These are phyloP conservation scores for Cirrhinus molitorella DNA, from an alignment of 2,797 vertebrate species.

Conservation along the genomic window DNA sequence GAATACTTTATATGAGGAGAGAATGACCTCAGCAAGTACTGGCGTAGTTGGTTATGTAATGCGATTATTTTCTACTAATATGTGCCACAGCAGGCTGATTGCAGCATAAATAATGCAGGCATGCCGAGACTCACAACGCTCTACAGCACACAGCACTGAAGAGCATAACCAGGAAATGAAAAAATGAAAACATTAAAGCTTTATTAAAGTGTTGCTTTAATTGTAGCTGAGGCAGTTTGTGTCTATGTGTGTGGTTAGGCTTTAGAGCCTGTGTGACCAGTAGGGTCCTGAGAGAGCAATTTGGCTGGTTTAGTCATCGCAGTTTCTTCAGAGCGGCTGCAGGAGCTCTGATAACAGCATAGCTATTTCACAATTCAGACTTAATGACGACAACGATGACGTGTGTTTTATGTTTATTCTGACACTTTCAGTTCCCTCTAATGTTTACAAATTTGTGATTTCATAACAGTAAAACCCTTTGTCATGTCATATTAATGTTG, in stretches of 20 bases:
- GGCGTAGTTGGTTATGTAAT: slow-evolving; percentile 41
- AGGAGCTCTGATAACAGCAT: neutral
- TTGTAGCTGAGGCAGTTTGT: neutral
- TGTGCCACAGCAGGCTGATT: slow-evolving; percentile 37
- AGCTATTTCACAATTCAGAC: neutral
- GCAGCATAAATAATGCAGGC: slow-evolving; percentile 38
- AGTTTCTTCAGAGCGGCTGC: neutral
- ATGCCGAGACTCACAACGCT: neutral
- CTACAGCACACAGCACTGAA: neutral
- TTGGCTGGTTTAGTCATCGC: neutral
- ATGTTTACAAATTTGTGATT: neutral
- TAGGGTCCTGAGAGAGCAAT: neutral
- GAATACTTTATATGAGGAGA: slow-evolving; percentile 15
- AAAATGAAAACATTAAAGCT: slow-evolving; percentile 30
- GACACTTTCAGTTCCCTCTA: neutral
- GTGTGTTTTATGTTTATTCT: neutral
- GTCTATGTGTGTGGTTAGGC: neutral
- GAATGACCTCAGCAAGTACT: slow-evolving; percentile 30
- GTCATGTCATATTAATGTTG: neutral
- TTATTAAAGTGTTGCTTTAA: slow-evolving; percentile 26
- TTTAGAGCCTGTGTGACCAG: neutral
- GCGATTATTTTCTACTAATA: slow-evolving; percentile 17
- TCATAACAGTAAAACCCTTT: neutral
- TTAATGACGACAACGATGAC: neutral
- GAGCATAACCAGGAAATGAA: slow-evolving; percentile 6